Conservation (phyloP, 1,140 invertebrate species). For the Anagrus nilaparvatae region DNA sequence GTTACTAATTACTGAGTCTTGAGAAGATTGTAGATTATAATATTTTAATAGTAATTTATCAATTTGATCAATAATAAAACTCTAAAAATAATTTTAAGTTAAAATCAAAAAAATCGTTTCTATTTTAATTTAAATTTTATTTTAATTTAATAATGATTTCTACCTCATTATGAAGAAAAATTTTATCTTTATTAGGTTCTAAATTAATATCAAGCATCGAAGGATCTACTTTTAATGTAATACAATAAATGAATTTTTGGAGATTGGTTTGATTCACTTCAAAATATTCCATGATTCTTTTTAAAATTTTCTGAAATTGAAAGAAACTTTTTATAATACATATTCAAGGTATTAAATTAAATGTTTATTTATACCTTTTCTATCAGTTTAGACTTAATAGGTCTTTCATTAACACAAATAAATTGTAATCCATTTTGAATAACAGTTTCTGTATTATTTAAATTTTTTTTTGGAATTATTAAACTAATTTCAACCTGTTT, state of each 20-base stretch:
- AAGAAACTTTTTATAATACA: constrained; percentile 7
- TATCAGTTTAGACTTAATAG: constrained; percentile 46
- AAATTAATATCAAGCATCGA: constrained; percentile 50
- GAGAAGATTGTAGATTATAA: constrained; percentile 23
- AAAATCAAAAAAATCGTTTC: constrained; percentile 2
- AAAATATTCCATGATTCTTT: constrained; percentile 27
- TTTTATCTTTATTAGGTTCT: constrained; percentile 54
- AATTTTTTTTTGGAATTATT: constrained; percentile 40
- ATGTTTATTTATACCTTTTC: constrained; percentile 42
- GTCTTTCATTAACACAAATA: constrained; percentile 48
- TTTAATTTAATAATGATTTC: constrained; percentile 6
- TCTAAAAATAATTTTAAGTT: constrained; percentile 18
- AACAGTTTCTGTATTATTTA: constrained; percentile 25
- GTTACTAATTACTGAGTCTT: neutral
- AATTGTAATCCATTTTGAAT: constrained; percentile 30
- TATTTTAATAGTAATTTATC: constrained; percentile 24
- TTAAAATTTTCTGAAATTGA: constrained; percentile 36
- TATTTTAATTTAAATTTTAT: constrained; percentile 6
- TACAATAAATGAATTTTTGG: constrained; percentile 39
- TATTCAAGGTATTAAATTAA: neutral
- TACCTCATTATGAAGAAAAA: constrained; percentile 45
- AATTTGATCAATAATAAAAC: constrained; percentile 20
- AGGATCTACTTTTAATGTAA: constrained; percentile 41
- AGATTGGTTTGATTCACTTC: constrained; percentile 21
- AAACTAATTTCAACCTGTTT: constrained; percentile 36